Percentiles rank a stretch among this genome's conserved stretches.
Evolutionary conservation across 2,888 invertebrate species (phyloP).

Genomic region (Drosophila helvetica): DNA sequence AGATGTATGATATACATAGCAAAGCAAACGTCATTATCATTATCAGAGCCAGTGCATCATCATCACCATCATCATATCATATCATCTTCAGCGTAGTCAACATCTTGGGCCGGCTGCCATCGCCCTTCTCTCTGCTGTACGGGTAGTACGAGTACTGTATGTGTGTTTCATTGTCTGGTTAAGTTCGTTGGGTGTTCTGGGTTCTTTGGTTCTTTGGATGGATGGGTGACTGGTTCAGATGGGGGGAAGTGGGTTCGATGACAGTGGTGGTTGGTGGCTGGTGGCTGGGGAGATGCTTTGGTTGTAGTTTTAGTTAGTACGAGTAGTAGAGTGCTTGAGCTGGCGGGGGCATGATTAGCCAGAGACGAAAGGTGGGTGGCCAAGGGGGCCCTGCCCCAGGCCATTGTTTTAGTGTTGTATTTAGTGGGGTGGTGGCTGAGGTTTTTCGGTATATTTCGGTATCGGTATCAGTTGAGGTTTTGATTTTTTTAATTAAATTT

Average conservation of each 20-base stretch:
- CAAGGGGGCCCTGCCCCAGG: conserved; percentile 25
- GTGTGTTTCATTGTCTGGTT: conserved; percentile 31
- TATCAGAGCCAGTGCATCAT: conserved; percentile 15
- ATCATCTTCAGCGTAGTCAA: conserved; percentile 11
- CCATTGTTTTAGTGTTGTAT: conserved; percentile 43
- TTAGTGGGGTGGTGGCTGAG: conserved; percentile 62
- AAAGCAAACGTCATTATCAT: conserved; percentile 44
- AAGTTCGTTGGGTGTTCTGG: conserved; percentile 22
- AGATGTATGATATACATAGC: conserved; percentile 26
- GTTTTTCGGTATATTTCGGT: conserved; percentile 55
- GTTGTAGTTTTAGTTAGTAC: conserved; percentile 2
- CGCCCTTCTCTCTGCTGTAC: conserved; percentile 17
- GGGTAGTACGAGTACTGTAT: conserved; percentile 13
- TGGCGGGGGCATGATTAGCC: conserved; percentile 43
- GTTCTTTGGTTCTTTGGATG: conserved; percentile 14
- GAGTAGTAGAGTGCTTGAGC: conserved; percentile 36
- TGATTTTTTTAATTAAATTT: conserved; percentile 28
- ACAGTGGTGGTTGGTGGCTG: conserved; percentile 14
- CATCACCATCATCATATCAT: conserved; percentile 6
- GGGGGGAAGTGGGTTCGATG: conserved; percentile 15
- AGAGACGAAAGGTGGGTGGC: conserved; percentile 5
- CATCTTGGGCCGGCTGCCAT: conserved; percentile 9
- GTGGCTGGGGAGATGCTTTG: not conserved
- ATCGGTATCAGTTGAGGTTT: conserved; percentile 71
- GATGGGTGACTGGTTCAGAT: conserved; percentile 17